Evolutionary conservation across 64 coral and sea anemone genomes (phyloP), one percentile per base, ranked within the genome.

Genomic region (Montipora efflorescens): DNA sequence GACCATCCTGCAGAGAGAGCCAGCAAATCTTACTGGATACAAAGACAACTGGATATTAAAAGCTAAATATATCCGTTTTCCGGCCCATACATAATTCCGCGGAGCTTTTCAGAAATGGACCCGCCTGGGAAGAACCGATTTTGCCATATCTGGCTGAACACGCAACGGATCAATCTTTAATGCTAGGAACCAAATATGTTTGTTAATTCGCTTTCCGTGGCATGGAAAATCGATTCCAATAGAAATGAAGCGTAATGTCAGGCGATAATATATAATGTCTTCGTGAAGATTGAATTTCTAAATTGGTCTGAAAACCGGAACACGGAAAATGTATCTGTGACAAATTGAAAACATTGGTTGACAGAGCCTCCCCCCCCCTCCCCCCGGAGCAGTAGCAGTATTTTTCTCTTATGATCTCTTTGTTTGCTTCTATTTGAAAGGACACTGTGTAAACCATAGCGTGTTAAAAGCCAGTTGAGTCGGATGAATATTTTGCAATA

Each of bases 351-450:
- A 28, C 78, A 80, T 52, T 51, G 52, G 19, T 22, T 80, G 28
- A 67, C 25, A 84, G 12, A 47, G 81, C 2, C 36, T 2, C 36
- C 36, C 36, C 28, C 28, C 28, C 36, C 36, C 36, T 36, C 36
- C 36, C 16, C 28, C 43, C 25, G 48, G 14, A 16, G 28, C 16
- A 84, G 44, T 62, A 16, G 28, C 16, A 84, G 44, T 62, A 4
- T 48, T 19, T 84, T 46, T 86, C 44, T 71, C 8, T 5, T 48
- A 23, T 72, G 21, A 86, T 44, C 62, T 19, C 5, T 49, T 86
- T 86, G 82, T 86, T 86, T 86, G 10, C 46, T 86, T 86, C 82
- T 46, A 36, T 86, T 62, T 71, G 71, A 86, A 44, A 23, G 47
- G 66, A 86, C 66, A 20, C 66, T 71, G 48, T 68, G 66, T 72